phyloP scores from a whole-genome alignment of 2,113 vertebrate species.

The Catharus bicknelli region DNA sequence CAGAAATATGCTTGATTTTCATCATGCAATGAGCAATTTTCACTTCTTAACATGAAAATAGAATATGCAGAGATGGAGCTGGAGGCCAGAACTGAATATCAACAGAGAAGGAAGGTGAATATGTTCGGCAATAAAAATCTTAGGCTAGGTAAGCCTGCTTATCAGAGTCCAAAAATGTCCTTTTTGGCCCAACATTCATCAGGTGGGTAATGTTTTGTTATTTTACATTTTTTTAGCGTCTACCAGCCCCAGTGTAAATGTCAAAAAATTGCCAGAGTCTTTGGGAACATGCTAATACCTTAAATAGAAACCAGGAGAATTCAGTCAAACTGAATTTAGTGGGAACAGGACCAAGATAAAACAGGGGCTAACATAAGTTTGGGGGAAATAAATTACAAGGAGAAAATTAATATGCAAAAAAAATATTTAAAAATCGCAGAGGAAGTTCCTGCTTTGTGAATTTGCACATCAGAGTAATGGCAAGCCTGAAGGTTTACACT shows the following conservation, averaged over 20 bases:
- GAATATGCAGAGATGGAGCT: not conserved
- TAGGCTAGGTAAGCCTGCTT: not conserved
- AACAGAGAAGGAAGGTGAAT: not conserved
- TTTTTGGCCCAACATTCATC: not conserved
- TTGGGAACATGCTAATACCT: not conserved
- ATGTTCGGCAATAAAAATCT: not conserved
- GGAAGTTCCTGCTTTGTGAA: not conserved
- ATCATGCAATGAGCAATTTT: not conserved
- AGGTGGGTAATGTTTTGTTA: not conserved
- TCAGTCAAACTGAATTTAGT: not conserved
- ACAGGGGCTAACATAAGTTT: not conserved
- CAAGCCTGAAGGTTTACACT: not conserved
- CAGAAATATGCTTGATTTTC: not conserved
- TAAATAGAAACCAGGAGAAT: not conserved
- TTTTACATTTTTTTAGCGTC: not conserved
- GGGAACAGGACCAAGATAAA: not conserved
- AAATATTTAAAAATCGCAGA: no score
- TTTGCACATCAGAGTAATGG: not conserved
- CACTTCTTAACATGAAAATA: not conserved
- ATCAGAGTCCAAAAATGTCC: not conserved
- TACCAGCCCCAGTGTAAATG: not conserved
- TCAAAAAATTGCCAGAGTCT: not conserved
- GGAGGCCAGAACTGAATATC: not conserved
- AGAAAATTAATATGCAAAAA: not conserved
- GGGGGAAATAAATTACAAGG: not conserved